Percentiles rank a stretch among this genome's conserved stretches.
Evolutionary conservation across 1,140 invertebrate species (phyloP).

Genomic region (Diprion similis): DNA sequence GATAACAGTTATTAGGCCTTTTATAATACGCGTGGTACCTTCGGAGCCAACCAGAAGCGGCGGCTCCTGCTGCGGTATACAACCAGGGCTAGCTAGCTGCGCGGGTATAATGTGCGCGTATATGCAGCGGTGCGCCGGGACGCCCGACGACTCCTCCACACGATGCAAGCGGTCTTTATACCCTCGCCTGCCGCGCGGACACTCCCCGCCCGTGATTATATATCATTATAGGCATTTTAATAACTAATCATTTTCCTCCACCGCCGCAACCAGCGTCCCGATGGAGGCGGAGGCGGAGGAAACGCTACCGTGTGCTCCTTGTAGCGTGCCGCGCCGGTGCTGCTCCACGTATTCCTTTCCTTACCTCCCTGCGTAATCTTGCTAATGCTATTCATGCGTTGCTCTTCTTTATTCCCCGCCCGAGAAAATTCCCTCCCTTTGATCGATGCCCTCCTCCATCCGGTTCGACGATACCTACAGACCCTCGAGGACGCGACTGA

Average conservation of each 20-base stretch:
- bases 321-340: background rate
- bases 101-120: background rate
- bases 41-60: no score
- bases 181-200: background rate
- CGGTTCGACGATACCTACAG: no score
- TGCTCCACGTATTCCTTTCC: background rate
- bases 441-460: no score
- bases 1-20: slow-evolving; percentile 7
- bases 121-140: no score
- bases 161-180: slow-evolving; percentile 2
- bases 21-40: background rate
- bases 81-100: background rate
- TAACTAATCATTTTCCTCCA: slow-evolving; percentile 4
- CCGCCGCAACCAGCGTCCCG: background rate
- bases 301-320: background rate
- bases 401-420: background rate
- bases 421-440: no score
- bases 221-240: slow-evolving; percentile 3
- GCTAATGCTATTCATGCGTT: background rate
- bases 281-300: background rate
- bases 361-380: background rate
- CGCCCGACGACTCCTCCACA: no score
- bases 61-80: background rate
- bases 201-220: background rate
- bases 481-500: no score